These are phyloP conservation scores for Masticophis lateralis DNA, from an alignment of 2,797 vertebrate species.

Conservation along the genomic window DNA sequence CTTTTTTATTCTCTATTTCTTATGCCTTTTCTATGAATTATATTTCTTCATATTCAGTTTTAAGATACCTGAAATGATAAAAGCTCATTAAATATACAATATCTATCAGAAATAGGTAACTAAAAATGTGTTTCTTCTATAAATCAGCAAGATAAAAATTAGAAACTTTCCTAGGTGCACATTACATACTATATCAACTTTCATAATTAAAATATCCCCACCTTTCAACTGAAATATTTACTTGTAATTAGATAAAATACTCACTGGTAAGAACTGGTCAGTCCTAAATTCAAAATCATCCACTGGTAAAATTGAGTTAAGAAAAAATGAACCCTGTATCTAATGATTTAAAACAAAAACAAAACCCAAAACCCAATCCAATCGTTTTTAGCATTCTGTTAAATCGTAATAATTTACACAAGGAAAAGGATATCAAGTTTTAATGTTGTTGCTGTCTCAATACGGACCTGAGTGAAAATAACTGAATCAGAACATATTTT, in stretches of 20 bases:
- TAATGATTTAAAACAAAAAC: not conserved
- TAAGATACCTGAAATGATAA: not conserved
- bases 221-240: not conserved
- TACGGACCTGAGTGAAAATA: conserved; percentile 83
- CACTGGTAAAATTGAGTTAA: conserved; percentile 86
- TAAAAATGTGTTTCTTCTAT: not conserved
- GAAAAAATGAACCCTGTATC: conserved; percentile 45
- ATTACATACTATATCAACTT: not conserved
- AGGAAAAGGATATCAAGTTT: conserved; percentile 95
- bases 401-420: not conserved
- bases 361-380: not conserved
- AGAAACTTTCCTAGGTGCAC: not conserved
- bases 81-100: no score
- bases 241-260: conserved; percentile 50
- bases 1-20: not conserved
- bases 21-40: not conserved
- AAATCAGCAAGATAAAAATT: not conserved
- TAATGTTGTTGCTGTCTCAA: conserved; percentile 93
- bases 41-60: not conserved
- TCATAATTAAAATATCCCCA: not conserved
- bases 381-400: not conserved
- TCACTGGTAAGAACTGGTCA: conserved; percentile 94
- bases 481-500: not conserved
- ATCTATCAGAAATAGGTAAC: not conserved
- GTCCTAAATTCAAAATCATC: conserved; percentile 98